Base-by-base conservation (phyloP, 2,797 vertebrate genomes). In the Galago senegalensis region DNA sequence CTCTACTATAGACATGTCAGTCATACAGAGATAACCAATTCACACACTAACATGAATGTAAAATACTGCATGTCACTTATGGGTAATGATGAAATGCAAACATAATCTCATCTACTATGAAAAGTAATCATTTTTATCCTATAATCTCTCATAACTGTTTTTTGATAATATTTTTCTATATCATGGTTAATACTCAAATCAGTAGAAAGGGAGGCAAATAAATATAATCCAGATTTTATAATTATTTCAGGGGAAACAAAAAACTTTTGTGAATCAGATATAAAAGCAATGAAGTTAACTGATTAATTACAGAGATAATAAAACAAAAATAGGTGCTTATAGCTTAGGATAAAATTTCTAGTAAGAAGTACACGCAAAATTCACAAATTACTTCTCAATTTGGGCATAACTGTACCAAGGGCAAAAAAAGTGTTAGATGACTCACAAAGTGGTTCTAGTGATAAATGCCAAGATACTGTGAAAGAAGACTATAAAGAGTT, bases 191-290 rank as follows among this genome's bases (percentile, higher is more conserved):
- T n/a, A 53, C 20, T 76, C 90, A 61, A 43, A 85, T 61, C 21
- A 90, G 49, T 2, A 85, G 43, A 58, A 81, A 93, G 90, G 21
- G 13, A 90, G 18, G 58, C 37, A 77, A 29, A 85, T 14, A 77
- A 95, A 88, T n/a, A 73, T 72, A 90, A 91, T 56, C 13, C 12
- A 58, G 75, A 90, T 79, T 65, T 85, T 83, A 2, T 85, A 92
- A 88, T 63, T 91, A 82, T 83, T 92, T 93, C 46, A 75, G 37
- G 53, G 25, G 94, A 91, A 46, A 95, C 3, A 95, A 20, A 94
- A 87, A 77, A 3, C 20, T 95, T 92, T 63, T 79, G 77, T 91
- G 56, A 88, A 86, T 73, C 12, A 63, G 29, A 23, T 77, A 88
- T 58, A 88, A 94, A 95, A 95, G 31, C 69, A 92, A 82, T 4